These are phyloP conservation scores for Dysidea cf. avara DNA, from an alignment of 37 sponge, comb jelly and placozoan genomes.

Conservation along the genomic window DNA sequence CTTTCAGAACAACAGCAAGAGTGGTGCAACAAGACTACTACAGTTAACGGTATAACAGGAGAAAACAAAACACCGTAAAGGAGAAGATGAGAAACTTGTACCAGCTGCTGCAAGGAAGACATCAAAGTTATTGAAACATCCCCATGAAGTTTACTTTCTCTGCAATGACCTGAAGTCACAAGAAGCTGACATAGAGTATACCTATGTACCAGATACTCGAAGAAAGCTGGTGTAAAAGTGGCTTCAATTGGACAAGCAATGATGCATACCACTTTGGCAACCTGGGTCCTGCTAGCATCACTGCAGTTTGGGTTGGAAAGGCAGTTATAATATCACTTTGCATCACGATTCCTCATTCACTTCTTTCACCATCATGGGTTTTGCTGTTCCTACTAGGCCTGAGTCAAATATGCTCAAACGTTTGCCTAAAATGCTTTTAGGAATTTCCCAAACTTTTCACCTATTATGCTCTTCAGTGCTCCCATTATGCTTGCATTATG, in stretches of 20 bases:
- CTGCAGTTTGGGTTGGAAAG: constrained; percentile 25
- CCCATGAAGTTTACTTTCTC: constrained; percentile 14
- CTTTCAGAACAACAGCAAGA: constrained; percentile 32
- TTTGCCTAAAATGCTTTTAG: too few species aligned
- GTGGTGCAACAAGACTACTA: constrained; percentile 42
- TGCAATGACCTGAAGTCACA: constrained; percentile 16
- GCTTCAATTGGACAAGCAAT: constrained; percentile 33
- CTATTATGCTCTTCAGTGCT: too few species aligned
- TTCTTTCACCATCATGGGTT: constrained; percentile 30
- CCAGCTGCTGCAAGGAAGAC: constrained; percentile 38
- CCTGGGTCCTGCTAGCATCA: constrained; percentile 40
- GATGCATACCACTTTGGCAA: too few species aligned
- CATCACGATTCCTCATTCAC: constrained; percentile 35
- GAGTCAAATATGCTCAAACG: too few species aligned
- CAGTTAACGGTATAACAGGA: constrained; percentile 10
- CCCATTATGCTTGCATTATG: too few species aligned
- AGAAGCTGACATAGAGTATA: too few species aligned
- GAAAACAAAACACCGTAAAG: neutral
- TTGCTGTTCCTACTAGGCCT: too few species aligned
- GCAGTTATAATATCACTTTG: constrained; percentile 34
- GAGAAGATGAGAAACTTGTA: constrained; percentile 18
- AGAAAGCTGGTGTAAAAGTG: constrained; percentile 7
- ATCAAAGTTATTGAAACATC: constrained; percentile 42
- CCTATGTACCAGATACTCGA: too few species aligned
- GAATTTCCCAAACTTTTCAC: too few species aligned